Base-by-base conservation (phyloP, 2,113 vertebrate genomes). In the Cheilinus undulatus region DNA sequence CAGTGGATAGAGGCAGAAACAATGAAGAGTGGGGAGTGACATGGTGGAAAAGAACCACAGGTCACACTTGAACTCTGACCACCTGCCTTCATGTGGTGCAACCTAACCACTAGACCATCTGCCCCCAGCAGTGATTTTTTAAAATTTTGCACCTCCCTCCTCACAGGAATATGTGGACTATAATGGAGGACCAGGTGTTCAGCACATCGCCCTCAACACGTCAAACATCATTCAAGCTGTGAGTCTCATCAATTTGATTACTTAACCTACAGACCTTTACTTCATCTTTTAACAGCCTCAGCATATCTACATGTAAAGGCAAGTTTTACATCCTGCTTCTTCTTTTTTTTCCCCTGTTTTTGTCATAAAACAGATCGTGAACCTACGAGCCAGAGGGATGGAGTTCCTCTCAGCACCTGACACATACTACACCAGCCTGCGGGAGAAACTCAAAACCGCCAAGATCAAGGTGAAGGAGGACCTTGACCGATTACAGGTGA, bases 401-500 rank as follows among this genome's bases (percentile, higher is more conserved):
- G 93, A 95, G 78, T 95, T 95, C 84, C 92, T 95, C 53, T 42
- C 78, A 8, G 86, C 92, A 1, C 95, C 95, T 14, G 93, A 95
- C 61, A 76, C 57, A 2, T 95, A 95, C 85, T 95, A 95, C 5
- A 52, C 88, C 7, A 65, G 3, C 64, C 89, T 95, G 65, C 78
- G 91, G 73, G 71, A 88, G 78, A 93, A 94, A 0, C 93, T 95
- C 49, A 92, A 89, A 78, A 86, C 63, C 0, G 94, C 95, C 46
- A 95, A 94, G 89, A 94, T 95, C 87, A 93, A 89, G 72, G 94
- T 95, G 75, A 93, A 93, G 78, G 95, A 95, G 77, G 92, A 95
- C 83, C 81, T 95, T 0, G 53, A 92, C 46, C 91, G 81, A 10
- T 80, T 95, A 65, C 94, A 95, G 93, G 95, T 95, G 65, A 76